Evolutionary conservation across 1,140 invertebrate genomes (phyloP), one percentile per base, ranked within the genome.

Genomic region (Solenopsis fugax): DNA sequence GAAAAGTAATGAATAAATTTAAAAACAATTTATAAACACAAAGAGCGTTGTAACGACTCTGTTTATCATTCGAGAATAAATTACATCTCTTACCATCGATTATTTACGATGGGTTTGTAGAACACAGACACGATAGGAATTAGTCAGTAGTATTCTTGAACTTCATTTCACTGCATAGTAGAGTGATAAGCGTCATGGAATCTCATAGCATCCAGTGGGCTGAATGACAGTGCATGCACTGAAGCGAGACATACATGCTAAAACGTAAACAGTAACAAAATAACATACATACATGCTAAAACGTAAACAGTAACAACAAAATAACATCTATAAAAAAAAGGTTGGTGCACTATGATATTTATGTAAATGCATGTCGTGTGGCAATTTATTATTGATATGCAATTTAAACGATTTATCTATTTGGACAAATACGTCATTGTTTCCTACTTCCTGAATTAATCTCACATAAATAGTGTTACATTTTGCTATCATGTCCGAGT

Each of bases 231-330:
- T 91, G 92, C 93, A 94, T 95, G 94, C 93, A 93, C 86, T 90
- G 85, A 94, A 93, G 93, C 92, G 90, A 93, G 91, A 93, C 87
- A 92, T 91, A 87, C 94, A 94, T 95, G 93, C 94, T 94, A 93
- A 93, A 94, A 92, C 92, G 89, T 92, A 93, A 93, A 92, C 85
- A 80, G 88, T 88, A 92, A 93, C 88, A 87, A 92, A 91, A 81
- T 92, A 88, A 91, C 86, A 91, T 88, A 77, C 86, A 91, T 86
- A 88, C 94, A 94, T 95, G 93, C 94, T 94, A 93, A 93, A 94
- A 92, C 92, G 89, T 92, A 93, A 93, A 92, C 85, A 80, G 88
- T 88, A 92, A 93, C 88, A 87, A 92, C n/a, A n/a, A n/a, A 91
- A 81, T 92, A 88, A 91, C 86, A 91, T 88, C 82, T 88, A 91